phyloP scores from a whole-genome alignment of 2,888 invertebrate genomes.

The Clunio marinus region DNA sequence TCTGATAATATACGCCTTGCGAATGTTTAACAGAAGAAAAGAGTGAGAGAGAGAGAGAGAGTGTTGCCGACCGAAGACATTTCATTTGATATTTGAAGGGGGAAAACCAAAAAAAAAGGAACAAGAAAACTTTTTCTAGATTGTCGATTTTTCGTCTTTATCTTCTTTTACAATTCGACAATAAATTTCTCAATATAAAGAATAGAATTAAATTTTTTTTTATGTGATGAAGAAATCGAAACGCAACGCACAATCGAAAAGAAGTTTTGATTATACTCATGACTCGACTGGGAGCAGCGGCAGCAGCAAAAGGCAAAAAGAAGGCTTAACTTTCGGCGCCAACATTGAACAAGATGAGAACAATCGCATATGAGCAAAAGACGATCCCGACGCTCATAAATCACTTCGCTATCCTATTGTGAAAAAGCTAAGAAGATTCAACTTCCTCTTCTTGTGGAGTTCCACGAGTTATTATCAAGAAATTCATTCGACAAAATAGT shows the following conservation, averaged over 20 bases:
- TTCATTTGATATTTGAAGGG: too few species aligned
- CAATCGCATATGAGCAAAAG: neutral
- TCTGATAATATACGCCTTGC: conserved; percentile 26
- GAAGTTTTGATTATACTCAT: conserved; percentile 6
- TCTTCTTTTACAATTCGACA: neutral
- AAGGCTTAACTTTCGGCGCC: conserved; percentile 17
- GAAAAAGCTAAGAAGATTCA: neutral
- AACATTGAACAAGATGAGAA: neutral
- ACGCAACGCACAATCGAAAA: neutral
- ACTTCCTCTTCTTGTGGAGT: neutral
- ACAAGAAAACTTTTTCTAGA: too few species aligned
- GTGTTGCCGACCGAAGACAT: too few species aligned
- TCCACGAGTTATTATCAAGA: too few species aligned
- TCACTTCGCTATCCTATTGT: conserved; percentile 1
- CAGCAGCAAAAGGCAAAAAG: neutral
- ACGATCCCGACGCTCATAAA: neutral
- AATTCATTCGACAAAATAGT: conserved; percentile 1
- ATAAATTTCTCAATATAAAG: neutral
- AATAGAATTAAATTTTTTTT: neutral
- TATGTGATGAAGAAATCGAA: neutral
- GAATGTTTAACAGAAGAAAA: conserved; percentile 22
- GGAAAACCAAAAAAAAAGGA: too few species aligned
- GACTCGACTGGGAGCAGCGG: conserved; percentile 6
- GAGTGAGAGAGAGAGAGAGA: too few species aligned
- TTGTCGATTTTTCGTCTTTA: neutral